Percentiles rank a stretch among this genome's conserved stretches.
phyloP scores from a whole-genome alignment of 2,113 vertebrate genomes.

The Pollimyrus isidori region DNA sequence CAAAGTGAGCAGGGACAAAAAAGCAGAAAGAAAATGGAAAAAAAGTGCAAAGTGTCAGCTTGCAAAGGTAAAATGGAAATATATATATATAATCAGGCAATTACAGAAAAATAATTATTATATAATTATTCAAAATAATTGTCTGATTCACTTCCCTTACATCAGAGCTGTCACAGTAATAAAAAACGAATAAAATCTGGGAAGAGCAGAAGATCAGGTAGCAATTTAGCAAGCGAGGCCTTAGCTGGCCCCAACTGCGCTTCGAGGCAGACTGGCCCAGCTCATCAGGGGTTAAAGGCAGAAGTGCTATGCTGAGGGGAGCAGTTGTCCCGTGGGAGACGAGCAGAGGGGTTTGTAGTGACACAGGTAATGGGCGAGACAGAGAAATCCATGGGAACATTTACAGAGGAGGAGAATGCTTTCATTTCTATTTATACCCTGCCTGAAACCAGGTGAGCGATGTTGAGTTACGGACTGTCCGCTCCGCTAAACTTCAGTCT shows the following conservation, averaged over 20 bases:
- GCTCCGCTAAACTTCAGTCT: slow-evolving; percentile 53
- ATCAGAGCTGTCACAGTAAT: not conserved
- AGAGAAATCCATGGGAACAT: slow-evolving; percentile 50
- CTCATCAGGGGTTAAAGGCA: slow-evolving; percentile 21
- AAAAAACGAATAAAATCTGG: not conserved
- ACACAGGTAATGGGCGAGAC: slow-evolving; percentile 35
- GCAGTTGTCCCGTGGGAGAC: slow-evolving; percentile 29
- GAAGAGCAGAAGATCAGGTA: not conserved
- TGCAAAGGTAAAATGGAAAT: not conserved
- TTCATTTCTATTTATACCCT: slow-evolving; percentile 63
- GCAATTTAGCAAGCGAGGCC: not conserved
- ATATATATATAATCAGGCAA: not conserved
- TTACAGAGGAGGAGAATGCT: slow-evolving; percentile 54
- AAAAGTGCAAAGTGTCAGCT: not conserved
- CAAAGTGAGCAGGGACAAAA: not conserved
- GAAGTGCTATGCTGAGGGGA: not conserved
- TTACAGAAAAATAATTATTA: not conserved
- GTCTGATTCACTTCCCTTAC: not conserved
- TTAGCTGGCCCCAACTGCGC: too few relatives aligned
- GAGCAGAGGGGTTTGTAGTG: slow-evolving; percentile 28
- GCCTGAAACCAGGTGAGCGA: slow-evolving; percentile 58
- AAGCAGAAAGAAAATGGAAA: not conserved
- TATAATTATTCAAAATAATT: not conserved
- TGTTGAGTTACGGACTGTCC: slow-evolving; percentile 57
- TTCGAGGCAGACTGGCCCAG: not conserved